Evolutionary conservation across 2,113 vertebrate species (phyloP), one percentile per base, ranked within the genome.

Genomic region (Vidua chalybeata): DNA sequence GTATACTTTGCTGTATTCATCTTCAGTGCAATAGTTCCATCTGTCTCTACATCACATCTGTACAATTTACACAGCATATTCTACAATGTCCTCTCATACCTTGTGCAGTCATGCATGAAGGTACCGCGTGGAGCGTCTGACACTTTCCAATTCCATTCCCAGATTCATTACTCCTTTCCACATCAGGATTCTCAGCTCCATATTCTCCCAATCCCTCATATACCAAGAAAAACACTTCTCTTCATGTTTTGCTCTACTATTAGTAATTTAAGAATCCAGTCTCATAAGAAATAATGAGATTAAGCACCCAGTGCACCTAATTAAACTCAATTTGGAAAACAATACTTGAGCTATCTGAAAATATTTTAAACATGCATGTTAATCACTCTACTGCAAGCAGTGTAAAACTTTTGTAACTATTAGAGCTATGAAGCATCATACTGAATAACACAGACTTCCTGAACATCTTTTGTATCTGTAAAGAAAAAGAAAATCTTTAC

Each of bases 281-380:
- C 59, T 83, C 58, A 68, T 35, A 54, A 66, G 51, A 48, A 75
- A 75, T n/a, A 95, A 62, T 58, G 41, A 89, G 28, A 80, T 68
- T 79, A 64, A 96, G 62, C 54, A 76, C 5, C 15, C 19, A 1
- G 15, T 20, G 11, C 19, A 43, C 54, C 31, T 93, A 90, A 73
- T 66, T 80, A 61, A 85, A 91, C n/a, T 48, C 67, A 79, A 21
- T 85, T 74, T 35, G 24, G 37, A 91, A 94, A 91, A 78, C n/a
- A 46, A 84, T 31, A 41, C 33, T 77, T 66, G 46, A 93, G 51
- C 2, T 62, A 31, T 71, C 69, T 67, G 51, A 74, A 80, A 89
- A 48, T 16, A 39, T 51, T 87, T 69, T 59, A 73, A 87, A 24
- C 8, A 4, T 69, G 49, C 22, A 23, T 67, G 41, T 31, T 86